Conservation (phyloP, 1,140 invertebrate genomes). For the Antheraea pernyi region DNA sequence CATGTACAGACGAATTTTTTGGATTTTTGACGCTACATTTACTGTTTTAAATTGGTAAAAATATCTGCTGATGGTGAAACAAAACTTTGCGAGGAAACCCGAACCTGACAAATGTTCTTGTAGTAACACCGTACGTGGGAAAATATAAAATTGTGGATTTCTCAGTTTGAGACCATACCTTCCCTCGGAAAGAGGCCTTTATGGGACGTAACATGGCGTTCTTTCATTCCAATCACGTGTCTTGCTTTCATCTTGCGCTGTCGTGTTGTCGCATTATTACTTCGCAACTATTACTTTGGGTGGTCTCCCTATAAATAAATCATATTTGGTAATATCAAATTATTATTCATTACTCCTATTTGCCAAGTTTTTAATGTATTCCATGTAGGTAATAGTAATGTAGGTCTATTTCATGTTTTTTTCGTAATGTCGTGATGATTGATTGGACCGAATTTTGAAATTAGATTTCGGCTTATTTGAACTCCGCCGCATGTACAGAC, state of each 20-base stretch:
- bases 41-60: no score
- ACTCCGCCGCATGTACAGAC: no score
- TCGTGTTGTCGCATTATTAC: constrained; percentile 41
- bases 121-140: no score
- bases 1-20: no score
- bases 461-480: no score
- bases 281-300: constrained; percentile 52
- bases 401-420: background rate
- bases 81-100: no score
- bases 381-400: background rate
- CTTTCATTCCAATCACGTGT: constrained; percentile 53
- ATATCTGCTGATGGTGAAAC: no score
- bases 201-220: constrained; percentile 35
- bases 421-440: background rate
- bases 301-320: constrained; percentile 12
- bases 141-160: no score
- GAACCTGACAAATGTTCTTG: no score
- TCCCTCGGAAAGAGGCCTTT: constrained; percentile 14
- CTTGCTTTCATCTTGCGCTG: constrained; percentile 49
- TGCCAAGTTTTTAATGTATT: background rate
- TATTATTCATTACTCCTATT: constrained; percentile 4
- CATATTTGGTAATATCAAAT: constrained; percentile 1
- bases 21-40: no score
- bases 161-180: no score
- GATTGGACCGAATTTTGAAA: no score